phyloP scores from a whole-genome alignment of 2,113 vertebrate species.

The Calypte anna region DNA sequence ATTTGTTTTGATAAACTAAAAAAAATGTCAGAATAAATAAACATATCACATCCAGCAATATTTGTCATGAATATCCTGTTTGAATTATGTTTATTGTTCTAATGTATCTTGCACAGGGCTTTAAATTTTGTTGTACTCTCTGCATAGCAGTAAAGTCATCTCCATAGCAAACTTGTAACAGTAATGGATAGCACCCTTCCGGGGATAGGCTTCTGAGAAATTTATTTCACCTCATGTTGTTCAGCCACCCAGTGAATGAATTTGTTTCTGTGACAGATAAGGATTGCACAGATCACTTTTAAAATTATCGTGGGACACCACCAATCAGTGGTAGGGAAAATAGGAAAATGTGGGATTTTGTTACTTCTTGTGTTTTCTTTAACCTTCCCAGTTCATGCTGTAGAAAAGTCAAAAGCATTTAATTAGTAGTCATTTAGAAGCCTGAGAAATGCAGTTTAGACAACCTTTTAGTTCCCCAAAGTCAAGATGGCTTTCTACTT shows the following conservation, averaged over 20 bases:
- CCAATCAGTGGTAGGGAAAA: slow-evolving; percentile 31
- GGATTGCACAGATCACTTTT: slow-evolving; percentile 68
- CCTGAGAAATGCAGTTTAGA: neutral
- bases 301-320: slow-evolving; percentile 62
- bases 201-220: slow-evolving; percentile 73
- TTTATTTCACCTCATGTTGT: slow-evolving; percentile 76
- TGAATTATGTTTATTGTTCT: slow-evolving; percentile 59
- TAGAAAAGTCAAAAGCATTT: slow-evolving; percentile 7
- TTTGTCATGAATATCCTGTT: slow-evolving; percentile 54
- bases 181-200: slow-evolving; percentile 78
- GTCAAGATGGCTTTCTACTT: neutral
- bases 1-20: slow-evolving; percentile 54
- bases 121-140: slow-evolving; percentile 76
- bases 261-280: slow-evolving; percentile 75
- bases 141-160: slow-evolving; percentile 62
- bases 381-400: slow-evolving; percentile 1
- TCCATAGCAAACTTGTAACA: slow-evolving; percentile 73
- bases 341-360: slow-evolving; percentile 18
- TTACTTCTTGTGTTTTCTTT: slow-evolving; percentile 51
- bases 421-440: slow-evolving; percentile 62
- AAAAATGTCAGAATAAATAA: slow-evolving; percentile 69
- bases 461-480: neutral
- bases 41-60: slow-evolving; percentile 24
- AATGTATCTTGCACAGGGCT: slow-evolving; percentile 62
- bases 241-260: slow-evolving; percentile 71